A percentile compares a stretch with the other conserved stretches of the same genome.
phyloP scores from a whole-genome alignment of 2,113 vertebrate species.

The Spea bombifrons region DNA sequence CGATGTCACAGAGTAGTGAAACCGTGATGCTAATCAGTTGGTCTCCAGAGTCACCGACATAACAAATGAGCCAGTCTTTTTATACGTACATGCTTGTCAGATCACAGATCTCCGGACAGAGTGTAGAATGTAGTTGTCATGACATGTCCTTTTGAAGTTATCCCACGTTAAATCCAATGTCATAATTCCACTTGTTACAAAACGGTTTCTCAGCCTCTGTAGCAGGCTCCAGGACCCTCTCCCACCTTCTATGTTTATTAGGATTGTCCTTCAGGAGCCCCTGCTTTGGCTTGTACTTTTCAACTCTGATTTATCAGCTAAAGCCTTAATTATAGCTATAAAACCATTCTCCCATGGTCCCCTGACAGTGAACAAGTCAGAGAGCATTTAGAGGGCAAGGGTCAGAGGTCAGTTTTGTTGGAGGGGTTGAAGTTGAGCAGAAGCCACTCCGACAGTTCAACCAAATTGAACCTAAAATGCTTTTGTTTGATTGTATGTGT shows the following conservation, averaged over 20 bases:
- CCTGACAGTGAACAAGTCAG: constrained; percentile 50
- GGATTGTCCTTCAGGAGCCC: neutral
- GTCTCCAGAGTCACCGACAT: neutral
- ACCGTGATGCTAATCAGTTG: neutral
- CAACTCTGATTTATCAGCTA: constrained; percentile 42
- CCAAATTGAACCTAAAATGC: constrained; percentile 2
- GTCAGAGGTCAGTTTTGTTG: constrained; percentile 58
- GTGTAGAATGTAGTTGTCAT: neutral
- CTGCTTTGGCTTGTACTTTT: constrained; percentile 27
- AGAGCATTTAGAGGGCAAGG: constrained; percentile 55
- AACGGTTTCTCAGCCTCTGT: constrained; percentile 11
- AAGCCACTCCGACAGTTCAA: constrained; percentile 55
- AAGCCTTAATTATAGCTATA: constrained; percentile 49
- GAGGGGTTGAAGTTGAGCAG: constrained; percentile 51
- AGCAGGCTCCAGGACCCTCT: neutral
- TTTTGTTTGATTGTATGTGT: no score
- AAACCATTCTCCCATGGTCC: constrained; percentile 50
- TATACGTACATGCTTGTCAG: constrained; percentile 9
- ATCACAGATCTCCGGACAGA: neutral
- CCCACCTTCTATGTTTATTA: neutral
- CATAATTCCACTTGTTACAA: neutral
- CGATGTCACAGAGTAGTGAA: neutral
- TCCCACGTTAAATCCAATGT: neutral
- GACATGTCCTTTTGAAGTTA: neutral
- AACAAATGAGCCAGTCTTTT: neutral